Evolutionary conservation across 2,113 vertebrate species (phyloP), one percentile per base, ranked within the genome.

Genomic region (Corydoras sp.): DNA sequence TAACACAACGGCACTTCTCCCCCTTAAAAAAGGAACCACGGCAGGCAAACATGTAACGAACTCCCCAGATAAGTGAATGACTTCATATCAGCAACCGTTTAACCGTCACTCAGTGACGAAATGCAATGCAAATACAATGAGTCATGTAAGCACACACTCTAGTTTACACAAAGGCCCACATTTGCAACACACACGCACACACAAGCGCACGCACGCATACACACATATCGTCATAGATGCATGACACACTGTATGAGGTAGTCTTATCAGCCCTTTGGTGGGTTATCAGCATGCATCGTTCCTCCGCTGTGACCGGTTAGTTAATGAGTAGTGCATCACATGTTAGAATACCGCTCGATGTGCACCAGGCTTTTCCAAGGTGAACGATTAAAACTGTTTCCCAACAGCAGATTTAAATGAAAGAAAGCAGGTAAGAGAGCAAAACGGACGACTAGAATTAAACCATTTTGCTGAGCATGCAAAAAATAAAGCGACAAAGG

Each of bases 41-140:
- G 10, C 51, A 48, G 50, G 35, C 62, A 55, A 6, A 61, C 9
- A 54, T 53, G 31, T 61, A 67, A 48, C 49, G 55, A 56, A 56
- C 31, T 3, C 48, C 13, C 55, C 53, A 65, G 61, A 72, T 68
- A 75, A 55, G 48, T 75, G 35, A 72, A 75, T 51, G 12, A 67
- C 60, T n/a, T 61, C 54, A 68, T 71, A 75, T 65, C 65, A 75
- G 69, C 65, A 69, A 65, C 69, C 58, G 69, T 68, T 75, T 69
- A 75, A 78, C 65, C 61, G 69, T 43, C 67, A 13, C 31, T 64
- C 59, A 14, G 60, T 75, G 77, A 72, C 77, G 65, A 69, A 75
- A 61, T 71, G 51, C 13, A 75, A 60, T 53, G 72, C 62, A 77
- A 56, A 72, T 48, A 14, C 58, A 43, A 13, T 29, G 58, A 73